phyloP scores from a whole-genome alignment of 64 coral and sea anemone species.

The Montipora foliosa region DNA sequence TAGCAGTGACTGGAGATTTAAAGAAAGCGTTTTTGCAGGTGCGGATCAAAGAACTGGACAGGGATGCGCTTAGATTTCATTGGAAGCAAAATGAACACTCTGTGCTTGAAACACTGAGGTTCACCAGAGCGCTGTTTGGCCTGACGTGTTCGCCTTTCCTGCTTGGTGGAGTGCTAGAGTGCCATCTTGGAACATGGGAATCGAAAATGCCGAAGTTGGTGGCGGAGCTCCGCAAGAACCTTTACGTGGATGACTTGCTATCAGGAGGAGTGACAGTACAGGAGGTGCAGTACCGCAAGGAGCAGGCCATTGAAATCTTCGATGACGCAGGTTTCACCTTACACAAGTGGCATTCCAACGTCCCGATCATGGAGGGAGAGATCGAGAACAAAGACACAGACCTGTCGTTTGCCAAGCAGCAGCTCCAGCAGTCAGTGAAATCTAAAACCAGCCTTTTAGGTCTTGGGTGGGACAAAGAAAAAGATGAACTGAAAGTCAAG shows the following conservation, averaged over 20 bases:
- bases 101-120: not conserved
- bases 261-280: not conserved
- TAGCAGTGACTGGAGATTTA: not conserved
- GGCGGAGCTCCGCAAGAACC: not conserved
- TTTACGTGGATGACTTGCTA: not conserved
- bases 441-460: conserved; percentile 22
- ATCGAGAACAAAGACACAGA: not conserved
- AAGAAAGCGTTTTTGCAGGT: conserved; percentile 27
- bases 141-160: conserved; percentile 22
- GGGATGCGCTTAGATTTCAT: conserved; percentile 18
- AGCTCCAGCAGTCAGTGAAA: conserved; percentile 4
- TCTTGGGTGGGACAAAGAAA: conserved; percentile 26
- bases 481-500: conserved; percentile 19
- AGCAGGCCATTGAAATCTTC: conserved; percentile 3
- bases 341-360: conserved; percentile 51
- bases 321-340: conserved; percentile 18
- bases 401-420: conserved; percentile 37
- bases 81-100: conserved; percentile 20
- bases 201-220: not conserved
- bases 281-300: not conserved
- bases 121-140: conserved; percentile 6
- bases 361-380: not conserved
- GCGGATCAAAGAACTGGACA: not conserved
- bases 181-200: not conserved
- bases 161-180: not conserved